Conservation (phyloP, 2,797 vertebrate genomes). For the Phoebastria nigripes region DNA sequence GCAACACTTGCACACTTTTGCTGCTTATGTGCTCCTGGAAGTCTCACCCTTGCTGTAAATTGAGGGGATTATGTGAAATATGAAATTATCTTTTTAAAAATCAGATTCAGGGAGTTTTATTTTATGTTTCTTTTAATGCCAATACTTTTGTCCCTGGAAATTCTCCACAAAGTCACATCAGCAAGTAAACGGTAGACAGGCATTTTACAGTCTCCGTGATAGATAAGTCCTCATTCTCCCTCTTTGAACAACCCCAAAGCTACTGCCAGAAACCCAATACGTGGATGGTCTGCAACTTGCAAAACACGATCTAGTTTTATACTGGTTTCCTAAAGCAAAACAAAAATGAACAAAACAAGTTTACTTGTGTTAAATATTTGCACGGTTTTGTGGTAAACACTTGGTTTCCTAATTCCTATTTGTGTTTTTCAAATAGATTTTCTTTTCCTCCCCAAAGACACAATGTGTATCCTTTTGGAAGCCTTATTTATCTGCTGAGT, state of each 20-base stretch:
- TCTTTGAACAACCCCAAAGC: not conserved
- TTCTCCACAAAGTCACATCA: constrained; percentile 47
- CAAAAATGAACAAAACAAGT: not conserved
- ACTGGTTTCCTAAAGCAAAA: not conserved
- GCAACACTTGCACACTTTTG: not conserved
- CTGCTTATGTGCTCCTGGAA: not conserved
- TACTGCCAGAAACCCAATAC: not conserved
- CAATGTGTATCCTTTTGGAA: not conserved
- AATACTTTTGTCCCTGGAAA: constrained; percentile 40
- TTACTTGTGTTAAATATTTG: not conserved
- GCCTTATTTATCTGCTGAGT: not conserved
- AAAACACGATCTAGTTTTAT: not conserved
- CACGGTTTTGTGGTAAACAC: not conserved
- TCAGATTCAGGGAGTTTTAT: constrained; percentile 21
- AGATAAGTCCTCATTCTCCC: constrained; percentile 13
- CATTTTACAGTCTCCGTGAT: not conserved
- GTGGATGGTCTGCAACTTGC: not conserved
- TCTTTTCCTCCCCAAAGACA: not conserved
- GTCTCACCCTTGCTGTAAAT: not conserved
- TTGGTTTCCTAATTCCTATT: not conserved
- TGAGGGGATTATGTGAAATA: not conserved
- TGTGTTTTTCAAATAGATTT: not conserved
- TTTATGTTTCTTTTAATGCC: not conserved
- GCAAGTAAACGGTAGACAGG: constrained; percentile 45
- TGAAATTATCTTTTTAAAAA: not conserved